Evolutionary conservation across 1,140 invertebrate species (phyloP).

Genomic region (Lucilia sericata): DNA sequence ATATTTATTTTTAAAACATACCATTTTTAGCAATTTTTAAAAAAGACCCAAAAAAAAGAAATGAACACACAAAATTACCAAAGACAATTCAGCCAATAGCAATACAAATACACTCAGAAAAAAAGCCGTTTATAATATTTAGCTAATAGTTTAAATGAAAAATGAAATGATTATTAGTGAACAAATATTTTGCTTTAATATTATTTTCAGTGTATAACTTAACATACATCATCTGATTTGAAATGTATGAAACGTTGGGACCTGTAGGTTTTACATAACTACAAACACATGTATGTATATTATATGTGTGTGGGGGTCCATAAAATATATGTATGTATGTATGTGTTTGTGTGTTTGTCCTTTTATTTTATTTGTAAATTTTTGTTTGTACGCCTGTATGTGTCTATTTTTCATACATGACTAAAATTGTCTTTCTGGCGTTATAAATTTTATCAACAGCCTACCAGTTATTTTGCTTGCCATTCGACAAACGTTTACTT

Average conservation of each 20-base stretch:
- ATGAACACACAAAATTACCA: background rate
- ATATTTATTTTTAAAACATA: background rate
- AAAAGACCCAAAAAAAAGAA: background rate
- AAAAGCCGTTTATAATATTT: no score
- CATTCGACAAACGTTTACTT: no score
- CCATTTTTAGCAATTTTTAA: background rate
- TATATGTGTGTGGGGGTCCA: no score
- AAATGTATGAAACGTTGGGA: background rate
- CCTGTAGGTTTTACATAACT: background rate
- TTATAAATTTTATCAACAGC: background rate
- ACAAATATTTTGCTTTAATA: background rate
- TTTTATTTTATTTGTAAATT: no score
- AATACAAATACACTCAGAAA: background rate
- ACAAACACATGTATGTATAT: no score
- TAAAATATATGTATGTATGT: no score
- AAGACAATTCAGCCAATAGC: background rate
- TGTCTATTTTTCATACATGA: background rate
- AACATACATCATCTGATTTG: background rate
- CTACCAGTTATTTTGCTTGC: background rate
- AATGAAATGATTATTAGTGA: no score
- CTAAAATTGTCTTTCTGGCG: background rate
- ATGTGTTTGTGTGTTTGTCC: no score
- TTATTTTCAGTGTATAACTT: background rate
- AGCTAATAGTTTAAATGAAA: no score
- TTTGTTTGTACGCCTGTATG: no score